Base-by-base conservation (phyloP, 2,113 vertebrate species). In the Alouatta palliata region DNA sequence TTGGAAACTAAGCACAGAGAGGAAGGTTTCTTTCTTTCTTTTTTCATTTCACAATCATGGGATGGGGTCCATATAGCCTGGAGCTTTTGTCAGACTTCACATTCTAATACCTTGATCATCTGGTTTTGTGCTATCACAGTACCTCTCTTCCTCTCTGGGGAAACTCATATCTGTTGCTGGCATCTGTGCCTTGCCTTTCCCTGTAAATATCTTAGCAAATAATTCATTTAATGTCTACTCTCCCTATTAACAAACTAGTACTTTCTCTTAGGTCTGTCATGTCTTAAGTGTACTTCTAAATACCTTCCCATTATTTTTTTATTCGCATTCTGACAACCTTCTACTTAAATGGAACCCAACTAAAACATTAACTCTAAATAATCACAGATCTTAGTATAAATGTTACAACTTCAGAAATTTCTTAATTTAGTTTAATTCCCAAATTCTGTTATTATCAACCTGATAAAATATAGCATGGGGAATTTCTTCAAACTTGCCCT, bases 151-250 rank as follows among this genome's bases (percentile, higher is more conserved):
- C 84, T 97, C 87, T 98, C 83, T 0, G 21, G 98, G 93, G 97
- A 98, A 97, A 97, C 94, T 90, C 96, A 66, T 80, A 94, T 95
- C 85, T 96, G 89, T 96, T 97, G 80, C 96, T 93, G 92, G 80
- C 97, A 98, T 98, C 97, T 98, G 98, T 95, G 97, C 92, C 95
- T 85, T 93, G 95, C 68, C 97, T 75, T 98, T 81, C 68, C 86
- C 96, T 97, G 83, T 87, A 97, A 98, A 98, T 89, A 43, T 80
- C 97, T 97, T 97, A 87, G 85, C 37, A 98, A 98, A 98, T 97
- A 40, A 97, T 93, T 97, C 96, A 95, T 96, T 96, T 96, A 87
- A 93, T 90, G 27, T 95, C 86, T 76, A 86, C 49, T 96, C 79
- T 68, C 98, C 90, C 87, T 97, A 92, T 77, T 95, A 92, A 89